These are phyloP conservation scores for Alviniconcha marisindica DNA, from an alignment of 1,140 invertebrate genomes.

Conservation along the genomic window DNA sequence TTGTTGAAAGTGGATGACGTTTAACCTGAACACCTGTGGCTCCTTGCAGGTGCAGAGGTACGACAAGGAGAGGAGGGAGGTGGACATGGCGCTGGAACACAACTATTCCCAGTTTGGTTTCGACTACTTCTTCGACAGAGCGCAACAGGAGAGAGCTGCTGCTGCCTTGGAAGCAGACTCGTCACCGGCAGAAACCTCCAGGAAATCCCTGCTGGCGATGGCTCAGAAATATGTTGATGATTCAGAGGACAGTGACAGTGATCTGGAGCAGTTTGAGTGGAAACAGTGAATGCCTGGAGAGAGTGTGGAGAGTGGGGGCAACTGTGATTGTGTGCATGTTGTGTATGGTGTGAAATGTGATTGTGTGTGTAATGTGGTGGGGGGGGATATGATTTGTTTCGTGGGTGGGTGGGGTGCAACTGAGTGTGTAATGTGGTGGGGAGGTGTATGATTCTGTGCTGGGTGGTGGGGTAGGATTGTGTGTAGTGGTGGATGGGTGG, in stretches of 20 bases:
- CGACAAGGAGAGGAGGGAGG: slow-evolving; percentile 61
- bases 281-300: no score
- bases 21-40: not conserved
- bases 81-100: slow-evolving; percentile 47
- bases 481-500: no score
- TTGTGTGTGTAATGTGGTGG: slow-evolving; percentile 30
- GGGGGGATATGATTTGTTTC: no score
- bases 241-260: slow-evolving; percentile 20
- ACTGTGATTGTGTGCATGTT: not conserved
- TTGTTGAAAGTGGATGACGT: not conserved
- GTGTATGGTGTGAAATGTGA: not conserved
- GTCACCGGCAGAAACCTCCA: not conserved
- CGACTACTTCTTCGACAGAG: slow-evolving; percentile 71
- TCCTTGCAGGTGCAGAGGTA: slow-evolving; percentile 62
- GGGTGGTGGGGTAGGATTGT: no score
- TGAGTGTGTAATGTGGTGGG: not conserved
- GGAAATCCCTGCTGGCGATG: not conserved
- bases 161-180: not conserved
- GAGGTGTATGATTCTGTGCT: no score
- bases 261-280: no score
- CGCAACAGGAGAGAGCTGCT: slow-evolving; percentile 44
- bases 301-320: not conserved
- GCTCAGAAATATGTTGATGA: not conserved
- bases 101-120: slow-evolving; percentile 66
- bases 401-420: not conserved